A percentile compares a stretch with the other conserved stretches of the same genome.
Conservation (phyloP, 2,888 invertebrate species). For the Catocala fraxini region DNA sequence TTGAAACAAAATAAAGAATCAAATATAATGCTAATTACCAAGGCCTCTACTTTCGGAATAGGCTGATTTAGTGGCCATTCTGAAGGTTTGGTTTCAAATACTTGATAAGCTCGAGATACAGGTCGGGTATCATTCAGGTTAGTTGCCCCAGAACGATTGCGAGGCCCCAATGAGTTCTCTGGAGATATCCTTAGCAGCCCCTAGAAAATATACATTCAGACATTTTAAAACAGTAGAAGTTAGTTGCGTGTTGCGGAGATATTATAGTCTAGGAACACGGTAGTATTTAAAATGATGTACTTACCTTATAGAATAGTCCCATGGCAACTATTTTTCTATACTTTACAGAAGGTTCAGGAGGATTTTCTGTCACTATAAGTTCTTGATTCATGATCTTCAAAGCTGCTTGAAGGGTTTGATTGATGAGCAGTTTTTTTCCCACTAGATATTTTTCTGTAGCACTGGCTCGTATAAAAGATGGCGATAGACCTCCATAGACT, state of each 20-base stretch:
- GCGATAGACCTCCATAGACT: constrained; percentile 87
- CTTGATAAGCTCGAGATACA: constrained; percentile 87
- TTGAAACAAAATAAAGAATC: no score
- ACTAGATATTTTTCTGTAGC: constrained; percentile 82
- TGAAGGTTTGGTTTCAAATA: constrained; percentile 87
- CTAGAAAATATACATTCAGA: constrained; percentile 63
- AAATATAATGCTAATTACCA: constrained; percentile 52
- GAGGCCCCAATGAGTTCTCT: constrained; percentile 65
- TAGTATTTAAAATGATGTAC: constrained; percentile 48
- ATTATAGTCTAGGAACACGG: no score
- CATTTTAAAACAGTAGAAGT: background rate
- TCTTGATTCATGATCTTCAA: constrained; percentile 60
- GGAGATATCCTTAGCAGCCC: constrained; percentile 84
- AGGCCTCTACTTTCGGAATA: constrained; percentile 84
- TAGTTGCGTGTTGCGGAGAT: no score
- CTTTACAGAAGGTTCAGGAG: constrained; percentile 85
- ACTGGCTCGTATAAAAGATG: constrained; percentile 75
- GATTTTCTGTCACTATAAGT: constrained; percentile 59
- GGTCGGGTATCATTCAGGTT: constrained; percentile 76
- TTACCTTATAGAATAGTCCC: constrained; percentile 90
- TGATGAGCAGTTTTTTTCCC: constrained; percentile 74
- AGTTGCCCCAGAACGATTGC: constrained; percentile 76
- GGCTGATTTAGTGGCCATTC: constrained; percentile 89
- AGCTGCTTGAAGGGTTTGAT: constrained; percentile 72
- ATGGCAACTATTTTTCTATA: constrained; percentile 88